Conservation (phyloP, 2,888 invertebrate genomes). For the Byasa hedistus region DNA sequence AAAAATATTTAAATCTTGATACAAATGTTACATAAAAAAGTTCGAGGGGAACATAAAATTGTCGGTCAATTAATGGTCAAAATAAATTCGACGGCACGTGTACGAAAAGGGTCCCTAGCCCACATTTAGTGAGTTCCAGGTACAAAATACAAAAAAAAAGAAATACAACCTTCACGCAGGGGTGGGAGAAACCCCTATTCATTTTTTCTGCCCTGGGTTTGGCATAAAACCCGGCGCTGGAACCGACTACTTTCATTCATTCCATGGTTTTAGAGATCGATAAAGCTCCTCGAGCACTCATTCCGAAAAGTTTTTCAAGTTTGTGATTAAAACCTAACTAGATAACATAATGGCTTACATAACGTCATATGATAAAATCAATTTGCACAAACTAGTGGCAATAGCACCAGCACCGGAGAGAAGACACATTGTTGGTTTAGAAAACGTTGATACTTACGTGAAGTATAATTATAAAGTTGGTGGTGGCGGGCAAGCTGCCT, state of each 20-base stretch:
- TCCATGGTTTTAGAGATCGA: constrained; percentile 50
- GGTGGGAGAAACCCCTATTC: constrained; percentile 65
- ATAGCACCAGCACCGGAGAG: constrained; percentile 78
- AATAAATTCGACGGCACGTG: constrained; percentile 69
- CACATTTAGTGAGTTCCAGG: constrained; percentile 55
- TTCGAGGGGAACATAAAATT: constrained; percentile 21
- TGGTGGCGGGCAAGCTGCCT: constrained; percentile 84
- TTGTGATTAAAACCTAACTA: not conserved
- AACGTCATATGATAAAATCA: constrained; percentile 40
- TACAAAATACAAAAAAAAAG: constrained; percentile 62
- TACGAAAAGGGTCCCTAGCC: constrained; percentile 44
- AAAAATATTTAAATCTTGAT: not conserved
- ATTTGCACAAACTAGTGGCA: constrained; percentile 63
- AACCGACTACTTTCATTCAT: constrained; percentile 61
- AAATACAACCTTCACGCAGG: constrained; percentile 47
- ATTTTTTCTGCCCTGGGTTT: constrained; percentile 65
- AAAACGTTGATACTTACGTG: constrained; percentile 77
- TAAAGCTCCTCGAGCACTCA: constrained; percentile 44
- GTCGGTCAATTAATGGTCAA: constrained; percentile 46
- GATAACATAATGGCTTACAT: constrained; percentile 39
- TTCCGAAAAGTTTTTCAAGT: constrained; percentile 17
- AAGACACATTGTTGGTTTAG: constrained; percentile 51
- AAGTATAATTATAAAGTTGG: constrained; percentile 84
- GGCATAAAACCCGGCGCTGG: constrained; percentile 62
- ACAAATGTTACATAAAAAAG: not conserved